These are phyloP conservation scores for Eupithecia pulchellata DNA, from an alignment of 2,888 invertebrate genomes.

Conservation along the genomic window DNA sequence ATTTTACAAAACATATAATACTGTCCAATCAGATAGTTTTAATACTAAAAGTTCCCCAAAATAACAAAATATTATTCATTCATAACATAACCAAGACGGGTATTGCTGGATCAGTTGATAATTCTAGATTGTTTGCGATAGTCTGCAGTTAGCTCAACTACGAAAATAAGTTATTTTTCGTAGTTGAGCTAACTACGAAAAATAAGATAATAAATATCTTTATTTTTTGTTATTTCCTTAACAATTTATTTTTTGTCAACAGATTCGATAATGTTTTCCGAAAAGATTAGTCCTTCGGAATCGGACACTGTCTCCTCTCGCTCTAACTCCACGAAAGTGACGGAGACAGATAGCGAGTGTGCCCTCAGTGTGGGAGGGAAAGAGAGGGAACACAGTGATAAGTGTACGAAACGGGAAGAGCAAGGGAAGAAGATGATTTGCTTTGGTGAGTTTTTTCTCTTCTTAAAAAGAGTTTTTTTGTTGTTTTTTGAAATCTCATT, in stretches of 20 bases:
- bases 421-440: neutral
- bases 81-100: too few species aligned
- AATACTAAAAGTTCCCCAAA: too few species aligned
- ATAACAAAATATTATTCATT: too few species aligned
- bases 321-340: constrained; percentile 10
- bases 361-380: neutral
- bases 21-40: too few species aligned
- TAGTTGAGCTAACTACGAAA: too few species aligned
- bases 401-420: constrained; percentile 7
- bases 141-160: too few species aligned
- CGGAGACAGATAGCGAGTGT: constrained; percentile 2
- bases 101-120: too few species aligned
- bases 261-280: constrained; percentile 4
- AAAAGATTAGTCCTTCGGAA: neutral
- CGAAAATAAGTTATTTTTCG: too few species aligned
- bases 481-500: too few species aligned
- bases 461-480: neutral
- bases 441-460: constrained; percentile 3
- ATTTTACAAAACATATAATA: too few species aligned
- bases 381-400: neutral
- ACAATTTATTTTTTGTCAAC: neutral
- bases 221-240: neutral
- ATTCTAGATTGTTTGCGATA: too few species aligned
- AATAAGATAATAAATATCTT: neutral
- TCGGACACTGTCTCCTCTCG: constrained; percentile 8